Evolutionary conservation across 2,888 invertebrate species (phyloP), one percentile per base, ranked within the genome.

Genomic region (Herminia tarsipennalis): DNA sequence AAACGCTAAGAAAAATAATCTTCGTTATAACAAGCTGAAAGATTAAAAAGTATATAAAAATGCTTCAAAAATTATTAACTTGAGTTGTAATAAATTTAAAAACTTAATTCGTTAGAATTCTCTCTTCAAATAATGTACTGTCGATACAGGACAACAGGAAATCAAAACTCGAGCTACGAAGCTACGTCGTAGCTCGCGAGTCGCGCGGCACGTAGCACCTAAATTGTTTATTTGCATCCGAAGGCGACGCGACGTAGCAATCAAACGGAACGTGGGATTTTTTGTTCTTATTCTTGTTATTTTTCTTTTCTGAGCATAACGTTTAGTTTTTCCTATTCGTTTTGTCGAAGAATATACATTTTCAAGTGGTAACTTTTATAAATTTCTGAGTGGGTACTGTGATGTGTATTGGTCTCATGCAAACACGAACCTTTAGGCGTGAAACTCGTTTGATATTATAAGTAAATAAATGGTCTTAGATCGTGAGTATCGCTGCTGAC

Each of bases 171-270:
- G 13, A n/a, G n/a, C n/a, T n/a, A n/a, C n/a, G n/a, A n/a, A n/a
- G 32, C 27, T 35, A 22, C 27, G 22, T 1, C 48, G 33, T 47
- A 52, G 43, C 52, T 6, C 39, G 39, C 46, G 5, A 44, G 27
- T 25, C 39, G 27, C 29, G 36, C 39, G 46, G 42, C 46, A 24
- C 50, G 45, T 41, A 50, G 28, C 37, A 12, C 20, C 29, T 25
- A 44, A 46, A 51, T 52, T 36, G 53, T 47, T 51, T 57, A 57
- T 51, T 46, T 57, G 50, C 40, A 32, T 57, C 29, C 32, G 12
- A 33, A 12, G 5, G n/a, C 12, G n/a, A 20, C 9, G 20, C 30
- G 17, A 39, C 34, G 36, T 28, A 5, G 16, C 33, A 35, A 27
- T 17, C 30, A 41, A 46, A 41, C 20, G 14, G 6, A 36, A 21